Evolutionary conservation across 2,888 invertebrate species (phyloP).

Genomic region (Cataglyphis livida): DNA sequence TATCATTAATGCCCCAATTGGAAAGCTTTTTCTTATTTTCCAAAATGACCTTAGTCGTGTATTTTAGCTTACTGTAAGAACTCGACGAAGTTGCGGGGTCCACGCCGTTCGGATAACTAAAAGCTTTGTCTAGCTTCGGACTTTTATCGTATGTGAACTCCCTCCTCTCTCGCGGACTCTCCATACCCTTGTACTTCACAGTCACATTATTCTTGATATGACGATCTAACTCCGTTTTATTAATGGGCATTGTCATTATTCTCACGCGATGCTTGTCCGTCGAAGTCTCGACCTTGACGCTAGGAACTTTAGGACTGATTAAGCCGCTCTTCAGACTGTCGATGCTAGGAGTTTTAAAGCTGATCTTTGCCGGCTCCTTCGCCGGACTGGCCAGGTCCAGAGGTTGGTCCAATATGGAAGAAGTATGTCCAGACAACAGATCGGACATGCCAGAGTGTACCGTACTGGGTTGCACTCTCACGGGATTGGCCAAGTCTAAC

Average conservation of each 20-base stretch:
- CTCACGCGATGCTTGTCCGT: slow-evolving; percentile 73
- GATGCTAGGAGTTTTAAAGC: slow-evolving; percentile 71
- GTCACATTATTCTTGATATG: slow-evolving; percentile 72
- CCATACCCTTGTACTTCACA: slow-evolving; percentile 70
- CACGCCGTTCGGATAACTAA: slow-evolving; percentile 69
- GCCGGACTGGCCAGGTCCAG: slow-evolving; percentile 81
- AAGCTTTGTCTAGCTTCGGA: slow-evolving; percentile 71
- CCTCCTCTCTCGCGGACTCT: slow-evolving; percentile 71
- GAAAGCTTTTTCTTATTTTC: slow-evolving; percentile 76
- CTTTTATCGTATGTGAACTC: slow-evolving; percentile 72
- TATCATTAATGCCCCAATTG: slow-evolving; percentile 75
- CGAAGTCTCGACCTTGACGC: slow-evolving; percentile 65
- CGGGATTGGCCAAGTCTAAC: slow-evolving; percentile 81
- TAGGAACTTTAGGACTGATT: slow-evolving; percentile 76
- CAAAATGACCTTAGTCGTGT: slow-evolving; percentile 70
- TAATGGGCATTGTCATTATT: slow-evolving; percentile 63
- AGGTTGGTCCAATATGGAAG: slow-evolving; percentile 74
- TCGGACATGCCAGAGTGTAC: slow-evolving; percentile 76
- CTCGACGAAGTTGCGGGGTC: slow-evolving; percentile 59
- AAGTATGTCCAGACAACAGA: slow-evolving; percentile 64
- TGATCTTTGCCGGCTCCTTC: slow-evolving; percentile 74
- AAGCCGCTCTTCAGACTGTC: slow-evolving; percentile 65
- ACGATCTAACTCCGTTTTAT: slow-evolving; percentile 73
- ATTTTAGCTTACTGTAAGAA: slow-evolving; percentile 73
- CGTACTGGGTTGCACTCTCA: slow-evolving; percentile 69